Evolutionary conservation across 2,888 invertebrate genomes (phyloP).

Genomic region (Leptinotarsa peninsularis): DNA sequence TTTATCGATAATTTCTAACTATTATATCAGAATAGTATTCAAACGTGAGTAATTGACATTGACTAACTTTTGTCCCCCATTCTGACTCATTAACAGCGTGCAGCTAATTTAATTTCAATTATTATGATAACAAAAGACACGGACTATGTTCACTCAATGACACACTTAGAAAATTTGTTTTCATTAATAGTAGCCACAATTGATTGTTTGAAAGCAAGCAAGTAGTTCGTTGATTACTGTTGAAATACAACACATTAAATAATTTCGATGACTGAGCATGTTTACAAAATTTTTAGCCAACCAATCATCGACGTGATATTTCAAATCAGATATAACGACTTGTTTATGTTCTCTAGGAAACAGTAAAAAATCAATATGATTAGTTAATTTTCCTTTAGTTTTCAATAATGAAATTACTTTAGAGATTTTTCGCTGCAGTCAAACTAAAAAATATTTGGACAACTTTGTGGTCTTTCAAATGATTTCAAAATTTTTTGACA

Average conservation of each 20-base stretch:
- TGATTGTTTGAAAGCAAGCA: neutral
- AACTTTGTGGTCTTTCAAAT: too few relatives aligned
- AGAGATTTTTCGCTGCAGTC: too few relatives aligned
- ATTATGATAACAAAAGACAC: neutral
- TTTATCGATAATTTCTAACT: neutral
- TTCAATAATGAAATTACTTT: too few relatives aligned
- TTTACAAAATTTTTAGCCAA: neutral
- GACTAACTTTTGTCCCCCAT: neutral
- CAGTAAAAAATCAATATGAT: too few relatives aligned
- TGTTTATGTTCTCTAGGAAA: too few relatives aligned
- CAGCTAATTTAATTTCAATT: neutral
- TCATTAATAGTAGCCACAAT: neutral
- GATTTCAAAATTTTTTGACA: too few relatives aligned
- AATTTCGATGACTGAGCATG: neutral
- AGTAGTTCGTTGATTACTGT: neutral
- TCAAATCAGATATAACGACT: too few relatives aligned
- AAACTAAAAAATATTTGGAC: too few relatives aligned
- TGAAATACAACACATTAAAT: neutral
- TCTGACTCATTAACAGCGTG: neutral
- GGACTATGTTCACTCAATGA: neutral
- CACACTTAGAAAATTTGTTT: conserved; percentile 5
- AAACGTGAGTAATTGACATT: neutral
- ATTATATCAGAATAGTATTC: neutral
- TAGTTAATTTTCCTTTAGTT: too few relatives aligned
- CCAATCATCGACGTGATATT: too few relatives aligned